phyloP scores from a whole-genome alignment of 2,888 invertebrate species.

The Trachelus stipa region DNA sequence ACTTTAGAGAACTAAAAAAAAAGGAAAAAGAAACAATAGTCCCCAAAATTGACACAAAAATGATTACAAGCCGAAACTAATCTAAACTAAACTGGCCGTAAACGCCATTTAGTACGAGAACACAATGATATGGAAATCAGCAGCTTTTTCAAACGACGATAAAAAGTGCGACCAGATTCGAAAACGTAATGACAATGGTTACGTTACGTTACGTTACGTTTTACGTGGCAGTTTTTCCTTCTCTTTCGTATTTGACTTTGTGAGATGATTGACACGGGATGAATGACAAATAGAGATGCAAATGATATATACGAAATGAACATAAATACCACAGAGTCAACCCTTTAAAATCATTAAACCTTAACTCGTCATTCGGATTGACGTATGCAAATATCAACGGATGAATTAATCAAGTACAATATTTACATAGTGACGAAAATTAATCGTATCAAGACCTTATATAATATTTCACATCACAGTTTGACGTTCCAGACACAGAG shows the following conservation, averaged over 20 bases:
- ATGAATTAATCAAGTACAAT: neutral
- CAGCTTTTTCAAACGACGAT: neutral
- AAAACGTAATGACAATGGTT: neutral
- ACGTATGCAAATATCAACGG: neutral
- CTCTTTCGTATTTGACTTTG: neutral
- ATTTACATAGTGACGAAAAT: conserved; percentile 14
- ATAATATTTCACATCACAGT: neutral
- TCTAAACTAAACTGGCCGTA: conserved; percentile 6
- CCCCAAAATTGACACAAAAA: conserved; percentile 5
- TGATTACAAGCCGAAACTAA: conserved; percentile 6
- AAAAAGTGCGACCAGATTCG: neutral
- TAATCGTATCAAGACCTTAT: neutral
- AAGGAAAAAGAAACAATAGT: neutral
- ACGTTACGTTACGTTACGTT: neutral
- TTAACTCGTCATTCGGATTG: neutral
- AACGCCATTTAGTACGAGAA: conserved; percentile 1
- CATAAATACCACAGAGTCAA: neutral
- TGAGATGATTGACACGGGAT: neutral
- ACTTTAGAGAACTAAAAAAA: neutral
- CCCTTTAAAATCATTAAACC: neutral
- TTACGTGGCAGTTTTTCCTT: neutral
- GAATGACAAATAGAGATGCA: neutral
- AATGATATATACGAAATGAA: neutral
- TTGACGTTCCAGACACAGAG: neutral
- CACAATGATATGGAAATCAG: neutral